A percentile compares a stretch with the other conserved stretches of the same genome.
These are phyloP conservation scores for Oryctolagus cuniculus DNA, from an alignment of 2,113 vertebrate species.

Conservation along the genomic window DNA sequence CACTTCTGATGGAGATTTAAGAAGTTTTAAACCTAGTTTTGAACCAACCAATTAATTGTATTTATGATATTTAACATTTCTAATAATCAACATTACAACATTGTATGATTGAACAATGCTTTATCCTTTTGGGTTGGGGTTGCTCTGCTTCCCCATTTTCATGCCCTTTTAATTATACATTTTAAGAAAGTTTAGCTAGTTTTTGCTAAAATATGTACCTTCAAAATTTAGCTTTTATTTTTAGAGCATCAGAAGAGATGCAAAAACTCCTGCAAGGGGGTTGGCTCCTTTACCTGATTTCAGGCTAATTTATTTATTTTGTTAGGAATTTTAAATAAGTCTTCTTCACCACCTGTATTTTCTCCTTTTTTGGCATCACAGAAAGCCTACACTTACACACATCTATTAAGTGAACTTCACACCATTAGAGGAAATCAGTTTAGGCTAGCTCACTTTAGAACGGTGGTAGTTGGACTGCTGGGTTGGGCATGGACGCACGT, in stretches of 20 bases:
- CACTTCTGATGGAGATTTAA: background rate
- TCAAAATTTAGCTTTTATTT: constrained; percentile 1
- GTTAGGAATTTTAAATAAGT: no score
- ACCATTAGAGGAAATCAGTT: no score
- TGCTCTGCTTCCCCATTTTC: background rate
- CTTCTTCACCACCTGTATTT: no score
- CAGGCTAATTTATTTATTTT: background rate
- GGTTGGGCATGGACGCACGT: background rate
- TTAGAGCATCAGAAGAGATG: background rate
- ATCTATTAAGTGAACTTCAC: no score
- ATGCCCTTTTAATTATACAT: background rate
- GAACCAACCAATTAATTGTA: background rate
- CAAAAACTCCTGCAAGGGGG: background rate
- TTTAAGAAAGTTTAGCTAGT: background rate
- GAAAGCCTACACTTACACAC: no score
- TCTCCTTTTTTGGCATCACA: no score
- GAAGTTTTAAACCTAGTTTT: background rate
- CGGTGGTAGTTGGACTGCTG: background rate
- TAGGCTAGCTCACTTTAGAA: background rate
- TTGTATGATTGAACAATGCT: background rate
- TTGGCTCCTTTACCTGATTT: background rate
- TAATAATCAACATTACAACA: background rate
- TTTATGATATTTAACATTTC: background rate
- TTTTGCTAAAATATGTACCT: background rate
- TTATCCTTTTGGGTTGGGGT: background rate